These are phyloP conservation scores for Lochmaea crataegi DNA, from an alignment of 2,888 invertebrate genomes.

Conservation along the genomic window DNA sequence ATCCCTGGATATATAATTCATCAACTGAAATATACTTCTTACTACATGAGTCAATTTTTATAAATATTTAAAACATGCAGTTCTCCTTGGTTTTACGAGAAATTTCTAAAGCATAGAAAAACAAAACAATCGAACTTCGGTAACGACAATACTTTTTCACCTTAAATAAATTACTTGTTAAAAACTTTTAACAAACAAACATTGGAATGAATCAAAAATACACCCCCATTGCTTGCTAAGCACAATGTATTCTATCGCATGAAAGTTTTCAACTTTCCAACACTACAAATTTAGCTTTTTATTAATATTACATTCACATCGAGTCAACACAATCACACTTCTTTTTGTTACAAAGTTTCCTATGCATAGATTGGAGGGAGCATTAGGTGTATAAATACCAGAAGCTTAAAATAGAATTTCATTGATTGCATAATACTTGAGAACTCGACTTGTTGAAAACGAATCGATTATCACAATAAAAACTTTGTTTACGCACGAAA, in stretches of 20 bases:
- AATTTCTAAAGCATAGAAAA: background rate
- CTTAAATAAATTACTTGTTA: background rate
- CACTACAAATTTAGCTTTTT: background rate
- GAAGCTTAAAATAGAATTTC: background rate
- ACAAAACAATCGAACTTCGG: too few relatives aligned
- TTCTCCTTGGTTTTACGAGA: too few relatives aligned
- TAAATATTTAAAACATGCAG: too few relatives aligned
- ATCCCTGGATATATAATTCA: too few relatives aligned
- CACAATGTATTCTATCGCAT: background rate
- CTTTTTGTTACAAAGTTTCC: background rate
- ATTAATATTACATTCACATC: background rate
- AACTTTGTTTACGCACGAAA: constrained; percentile 8
- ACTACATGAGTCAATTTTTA: too few relatives aligned
- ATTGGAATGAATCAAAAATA: background rate
- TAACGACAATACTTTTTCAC: background rate
- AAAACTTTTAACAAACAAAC: background rate
- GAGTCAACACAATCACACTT: background rate
- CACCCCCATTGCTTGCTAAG: background rate
- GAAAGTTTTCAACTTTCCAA: background rate
- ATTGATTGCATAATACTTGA: constrained; percentile 10
- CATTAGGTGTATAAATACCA: background rate
- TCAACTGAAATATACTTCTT: too few relatives aligned
- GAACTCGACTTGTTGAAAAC: constrained; percentile 1
- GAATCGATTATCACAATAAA: constrained; percentile 5
- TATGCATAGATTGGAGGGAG: background rate